Conservation (phyloP, 1,140 invertebrate species). For the Drosophila pruinosa region DNA sequence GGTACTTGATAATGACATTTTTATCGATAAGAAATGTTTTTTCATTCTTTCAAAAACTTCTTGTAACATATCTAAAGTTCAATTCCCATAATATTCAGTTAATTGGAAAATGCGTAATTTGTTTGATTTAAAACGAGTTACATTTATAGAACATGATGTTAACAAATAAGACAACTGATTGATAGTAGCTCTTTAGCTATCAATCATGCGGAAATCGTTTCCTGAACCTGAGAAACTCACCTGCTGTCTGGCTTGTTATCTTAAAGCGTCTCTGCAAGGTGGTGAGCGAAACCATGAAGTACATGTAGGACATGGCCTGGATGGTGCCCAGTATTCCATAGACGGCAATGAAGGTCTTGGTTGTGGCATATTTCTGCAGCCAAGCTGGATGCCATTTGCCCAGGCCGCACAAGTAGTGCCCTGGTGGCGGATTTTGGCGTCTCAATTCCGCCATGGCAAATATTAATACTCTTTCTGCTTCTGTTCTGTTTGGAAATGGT, state of each 20-base stretch:
- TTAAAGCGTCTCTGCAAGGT: slow-evolving; percentile 89
- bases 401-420: slow-evolving; percentile 84
- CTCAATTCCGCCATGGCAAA: slow-evolving; percentile 52
- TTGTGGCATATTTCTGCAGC: slow-evolving; percentile 86
- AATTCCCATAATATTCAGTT: too few relatives aligned
- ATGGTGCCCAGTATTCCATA: slow-evolving; percentile 88
- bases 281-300: slow-evolving; percentile 87
- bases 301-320: slow-evolving; percentile 88
- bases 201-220: slow-evolving; percentile 23
- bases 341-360: slow-evolving; percentile 86
- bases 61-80: background rate
- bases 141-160: slow-evolving; percentile 21
- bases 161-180: background rate
- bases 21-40: background rate
- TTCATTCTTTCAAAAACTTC: background rate
- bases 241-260: slow-evolving; percentile 88
- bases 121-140: background rate
- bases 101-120: background rate
- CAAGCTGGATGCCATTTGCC: slow-evolving; percentile 86
- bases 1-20: background rate
- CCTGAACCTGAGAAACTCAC: slow-evolving; percentile 75
- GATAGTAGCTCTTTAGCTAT: slow-evolving; percentile 7
- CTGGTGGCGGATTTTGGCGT: slow-evolving; percentile 42
- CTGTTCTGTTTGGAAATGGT: background rate
- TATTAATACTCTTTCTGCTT: background rate